phyloP scores from a whole-genome alignment of 1,140 invertebrate species.

The Gonatopus flavifemur region DNA sequence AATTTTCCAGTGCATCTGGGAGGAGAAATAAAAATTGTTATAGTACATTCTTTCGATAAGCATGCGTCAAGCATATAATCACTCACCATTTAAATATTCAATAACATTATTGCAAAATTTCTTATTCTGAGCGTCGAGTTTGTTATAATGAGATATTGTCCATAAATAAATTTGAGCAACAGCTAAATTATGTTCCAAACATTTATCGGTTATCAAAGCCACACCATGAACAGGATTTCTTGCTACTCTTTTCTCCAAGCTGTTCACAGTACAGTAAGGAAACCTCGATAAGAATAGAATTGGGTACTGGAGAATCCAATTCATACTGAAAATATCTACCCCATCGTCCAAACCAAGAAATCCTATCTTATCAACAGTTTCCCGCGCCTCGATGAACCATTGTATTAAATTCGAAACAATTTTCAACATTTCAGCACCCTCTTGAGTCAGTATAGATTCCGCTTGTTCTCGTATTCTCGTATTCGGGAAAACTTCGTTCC shows the following conservation, averaged over 20 bases:
- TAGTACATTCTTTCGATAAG: conserved; percentile 6
- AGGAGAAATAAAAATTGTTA: conserved; percentile 16
- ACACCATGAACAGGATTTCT: no score
- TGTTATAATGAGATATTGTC: conserved; percentile 35
- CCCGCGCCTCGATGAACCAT: conserved; percentile 59
- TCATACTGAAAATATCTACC: no score
- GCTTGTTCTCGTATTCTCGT: conserved; percentile 33
- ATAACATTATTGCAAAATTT: conserved; percentile 23
- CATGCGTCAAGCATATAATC: conserved; percentile 2
- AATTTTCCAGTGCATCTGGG: conserved; percentile 38
- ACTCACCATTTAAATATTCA: conserved; percentile 31
- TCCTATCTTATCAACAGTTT: no score
- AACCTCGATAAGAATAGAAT: no score
- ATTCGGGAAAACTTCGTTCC: conserved; percentile 69
- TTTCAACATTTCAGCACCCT: conserved; percentile 62
- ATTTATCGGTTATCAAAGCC: conserved; percentile 25
- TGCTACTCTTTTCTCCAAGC: no score
- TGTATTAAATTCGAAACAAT: conserved; percentile 61
- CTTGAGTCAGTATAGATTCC: conserved; percentile 57
- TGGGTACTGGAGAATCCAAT: no score
- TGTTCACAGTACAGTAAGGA: conserved; percentile 62
- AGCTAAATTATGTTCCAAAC: conserved; percentile 42
- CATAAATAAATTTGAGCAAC: conserved; percentile 47
- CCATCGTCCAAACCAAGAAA: no score
- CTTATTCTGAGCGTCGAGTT: conserved; percentile 34